Base-by-base conservation (phyloP, 2,797 vertebrate species). In the Aulostomus chinensis region DNA sequence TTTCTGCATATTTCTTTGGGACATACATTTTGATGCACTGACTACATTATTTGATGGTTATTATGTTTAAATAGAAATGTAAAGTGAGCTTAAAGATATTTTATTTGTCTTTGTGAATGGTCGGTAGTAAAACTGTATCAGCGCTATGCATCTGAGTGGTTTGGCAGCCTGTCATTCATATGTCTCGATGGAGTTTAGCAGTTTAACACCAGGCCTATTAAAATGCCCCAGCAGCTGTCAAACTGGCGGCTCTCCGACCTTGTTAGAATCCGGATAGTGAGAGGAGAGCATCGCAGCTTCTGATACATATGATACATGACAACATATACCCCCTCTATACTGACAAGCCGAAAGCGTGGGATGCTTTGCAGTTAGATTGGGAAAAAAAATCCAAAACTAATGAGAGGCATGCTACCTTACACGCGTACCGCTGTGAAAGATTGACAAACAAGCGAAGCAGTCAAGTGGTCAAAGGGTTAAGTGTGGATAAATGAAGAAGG, bases 141-240 rank as follows among this genome's bases (percentile, higher is more conserved):
- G 68, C 2, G 62, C 54, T 68, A 70, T 63, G 58, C 76, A 67
- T 62, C 66, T 73, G 71, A 71, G 68, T 71, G 62, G 58, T 75
- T 86, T 86, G 81, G 38, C 38, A 40, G 38, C 38, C 38, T 6
- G 10, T 40, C 9, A 40, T 40, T 26, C 13, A 31, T 69, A 81
- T 83, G 76, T 63, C 64, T 77, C 66, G 60, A 77, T 65, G 20
- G 80, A 80, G 78, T 86, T 86, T 73, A 80, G 52, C 82, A 84
- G 74, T 86, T 89, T 85, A 80, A 73, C 85, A 87, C 83, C 60
- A 83, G 76, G 80, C 78, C 82, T 80, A 84, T 80, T 79, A 73
- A 80, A 88, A 86, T 76, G 64, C 77, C 80, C 81, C 77, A 76
- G 83, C 83, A 89, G 84, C 83, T 90, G 89, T 88, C 83, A 78